A percentile compares a stretch with the other conserved stretches of the same genome.
phyloP scores from a whole-genome alignment of 2,888 invertebrate species.

The Deilephila elpenor region DNA sequence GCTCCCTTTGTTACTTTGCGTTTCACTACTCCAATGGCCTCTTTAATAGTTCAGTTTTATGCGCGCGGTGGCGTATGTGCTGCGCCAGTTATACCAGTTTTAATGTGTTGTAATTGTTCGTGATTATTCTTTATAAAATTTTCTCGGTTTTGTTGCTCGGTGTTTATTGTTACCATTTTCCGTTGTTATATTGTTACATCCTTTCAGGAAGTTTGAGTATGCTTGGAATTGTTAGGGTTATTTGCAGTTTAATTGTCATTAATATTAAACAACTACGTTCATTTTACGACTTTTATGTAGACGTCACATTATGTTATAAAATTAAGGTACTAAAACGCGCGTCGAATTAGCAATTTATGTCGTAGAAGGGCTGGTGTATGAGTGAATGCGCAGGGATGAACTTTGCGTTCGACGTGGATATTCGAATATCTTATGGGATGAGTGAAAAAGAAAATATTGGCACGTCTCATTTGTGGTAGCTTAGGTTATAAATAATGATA shows the following conservation, averaged over 20 bases:
- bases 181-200: conserved; percentile 2
- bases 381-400: too few species aligned
- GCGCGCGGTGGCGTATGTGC: conserved; percentile 44
- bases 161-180: conserved; percentile 5
- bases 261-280: neutral
- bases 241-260: neutral
- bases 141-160: neutral
- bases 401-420: too few species aligned
- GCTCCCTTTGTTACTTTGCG: conserved; percentile 65
- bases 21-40: conserved; percentile 61
- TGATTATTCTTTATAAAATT: conserved; percentile 23
- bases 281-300: too few species aligned
- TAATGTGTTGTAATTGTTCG: conserved; percentile 33
- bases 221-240: neutral
- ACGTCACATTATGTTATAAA: too few species aligned
- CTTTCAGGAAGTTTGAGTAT: neutral
- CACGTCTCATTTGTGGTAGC: too few species aligned
- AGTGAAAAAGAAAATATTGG: too few species aligned
- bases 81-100: conserved; percentile 39
- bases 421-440: too few species aligned
- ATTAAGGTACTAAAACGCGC: too few species aligned
- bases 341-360: too few species aligned
- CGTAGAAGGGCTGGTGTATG: too few species aligned
- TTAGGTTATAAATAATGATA: too few species aligned
- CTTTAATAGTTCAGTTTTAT: conserved; percentile 59